Evolutionary conservation across 2,888 invertebrate species (phyloP).

Genomic region (Smittia sp.): DNA sequence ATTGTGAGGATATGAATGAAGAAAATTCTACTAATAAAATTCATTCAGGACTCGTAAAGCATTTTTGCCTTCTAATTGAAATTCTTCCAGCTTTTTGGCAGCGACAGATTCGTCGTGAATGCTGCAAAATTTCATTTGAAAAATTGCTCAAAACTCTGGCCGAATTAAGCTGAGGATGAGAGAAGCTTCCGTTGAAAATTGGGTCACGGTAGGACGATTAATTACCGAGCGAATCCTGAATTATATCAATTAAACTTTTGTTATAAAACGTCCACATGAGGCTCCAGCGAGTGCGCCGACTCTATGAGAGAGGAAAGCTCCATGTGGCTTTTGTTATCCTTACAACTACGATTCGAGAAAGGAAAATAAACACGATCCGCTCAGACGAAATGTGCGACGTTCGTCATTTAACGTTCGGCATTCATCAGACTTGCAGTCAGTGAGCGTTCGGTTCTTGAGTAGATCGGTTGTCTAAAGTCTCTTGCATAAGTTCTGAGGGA

Average conservation of each 20-base stretch:
- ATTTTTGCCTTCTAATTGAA: background rate
- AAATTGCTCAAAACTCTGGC: background rate
- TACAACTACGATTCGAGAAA: background rate
- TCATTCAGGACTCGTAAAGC: background rate
- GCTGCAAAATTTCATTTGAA: background rate
- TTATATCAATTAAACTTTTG: background rate
- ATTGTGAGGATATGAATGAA: background rate
- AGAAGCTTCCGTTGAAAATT: background rate
- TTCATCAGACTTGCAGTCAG: background rate
- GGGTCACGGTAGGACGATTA: background rate
- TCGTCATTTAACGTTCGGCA: background rate
- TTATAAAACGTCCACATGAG: conserved; percentile 6
- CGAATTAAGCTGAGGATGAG: background rate
- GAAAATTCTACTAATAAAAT: conserved; percentile 9
- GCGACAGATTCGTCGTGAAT: background rate
- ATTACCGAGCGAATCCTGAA: background rate
- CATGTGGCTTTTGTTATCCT: conserved; percentile 22
- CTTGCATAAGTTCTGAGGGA: conserved; percentile 5
- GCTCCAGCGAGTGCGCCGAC: background rate
- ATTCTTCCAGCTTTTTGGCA: background rate
- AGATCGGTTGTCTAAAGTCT: conserved; percentile 13
- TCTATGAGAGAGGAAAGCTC: background rate
- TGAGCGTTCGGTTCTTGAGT: background rate
- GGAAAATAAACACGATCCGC: background rate
- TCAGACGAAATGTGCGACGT: background rate